Conservation (phyloP, 2,797 vertebrate genomes). For the Gallinago nigripennis region DNA sequence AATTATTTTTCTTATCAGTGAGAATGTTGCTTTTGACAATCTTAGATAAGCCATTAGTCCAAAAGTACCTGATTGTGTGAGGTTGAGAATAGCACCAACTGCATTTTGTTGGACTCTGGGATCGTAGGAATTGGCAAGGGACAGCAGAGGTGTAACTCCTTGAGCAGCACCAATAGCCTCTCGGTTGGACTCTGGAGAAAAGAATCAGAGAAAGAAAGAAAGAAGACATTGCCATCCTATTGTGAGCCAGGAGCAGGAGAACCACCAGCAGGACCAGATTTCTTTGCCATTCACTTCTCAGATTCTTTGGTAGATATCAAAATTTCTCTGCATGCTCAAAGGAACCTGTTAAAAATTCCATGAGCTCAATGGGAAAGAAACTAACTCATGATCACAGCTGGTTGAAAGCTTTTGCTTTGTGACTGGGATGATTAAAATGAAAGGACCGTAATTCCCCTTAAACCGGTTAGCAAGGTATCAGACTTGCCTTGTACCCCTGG, state of each 20-base stretch:
- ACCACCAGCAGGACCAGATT: neutral
- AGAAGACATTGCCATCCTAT: neutral
- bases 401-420: neutral
- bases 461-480: neutral
- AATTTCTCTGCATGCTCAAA: neutral
- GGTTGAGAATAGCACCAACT: slow-evolving; percentile 82
- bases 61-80: slow-evolving; percentile 81
- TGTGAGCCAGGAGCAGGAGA: neutral
- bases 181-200: slow-evolving; percentile 69
- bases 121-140: slow-evolving; percentile 80
- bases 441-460: neutral
- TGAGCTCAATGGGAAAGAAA: neutral
- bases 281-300: neutral
- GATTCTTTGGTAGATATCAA: neutral
- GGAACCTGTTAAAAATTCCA: neutral
- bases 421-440: neutral
- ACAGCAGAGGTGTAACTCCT: slow-evolving; percentile 78
- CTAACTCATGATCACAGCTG: neutral
- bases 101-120: slow-evolving; percentile 82
- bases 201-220: neutral
- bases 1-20: neutral
- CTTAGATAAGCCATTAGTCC: neutral
- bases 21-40: neutral
- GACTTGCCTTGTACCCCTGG: neutral
- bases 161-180: slow-evolving; percentile 74